Percentiles rank a stretch among this genome's conserved stretches.
These are phyloP conservation scores for Teinopalpus imperialis DNA, from an alignment of 2,888 invertebrate genomes.

Conservation along the genomic window DNA sequence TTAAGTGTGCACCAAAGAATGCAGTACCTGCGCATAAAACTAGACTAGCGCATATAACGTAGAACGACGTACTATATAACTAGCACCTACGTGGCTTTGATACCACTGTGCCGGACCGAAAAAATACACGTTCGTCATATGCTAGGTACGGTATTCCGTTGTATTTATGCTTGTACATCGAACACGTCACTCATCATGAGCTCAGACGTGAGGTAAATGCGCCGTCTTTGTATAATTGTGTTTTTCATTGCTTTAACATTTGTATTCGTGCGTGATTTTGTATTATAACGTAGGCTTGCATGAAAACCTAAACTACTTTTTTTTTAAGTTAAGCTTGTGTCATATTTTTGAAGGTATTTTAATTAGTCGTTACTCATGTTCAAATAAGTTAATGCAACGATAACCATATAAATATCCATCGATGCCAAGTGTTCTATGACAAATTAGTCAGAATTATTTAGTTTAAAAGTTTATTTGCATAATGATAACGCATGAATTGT, in stretches of 20 bases:
- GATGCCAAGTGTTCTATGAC: no score
- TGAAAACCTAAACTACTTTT: neutral
- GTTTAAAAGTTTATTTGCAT: no score
- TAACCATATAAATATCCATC: neutral
- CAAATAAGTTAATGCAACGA: constrained; percentile 1
- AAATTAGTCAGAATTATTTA: no score
- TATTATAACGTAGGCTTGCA: constrained; percentile 1
- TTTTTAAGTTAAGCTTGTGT: neutral
- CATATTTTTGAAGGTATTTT: neutral
- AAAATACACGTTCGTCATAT: neutral
- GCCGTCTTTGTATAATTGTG: constrained; percentile 14
- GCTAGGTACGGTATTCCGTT: neutral
- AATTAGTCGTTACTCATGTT: neutral
- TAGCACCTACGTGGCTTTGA: neutral
- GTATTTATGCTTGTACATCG: neutral
- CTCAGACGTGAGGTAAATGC: constrained; percentile 10
- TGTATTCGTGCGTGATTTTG: constrained; percentile 6
- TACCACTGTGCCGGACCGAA: neutral
- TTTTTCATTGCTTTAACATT: constrained; percentile 4
- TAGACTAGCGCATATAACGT: no score
- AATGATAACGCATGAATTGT: no score
- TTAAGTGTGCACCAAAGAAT: neutral
- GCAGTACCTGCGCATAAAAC: no score
- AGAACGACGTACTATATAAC: neutral
- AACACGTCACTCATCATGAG: constrained; percentile 15